These are phyloP conservation scores for Ephestia elutella DNA, from an alignment of 1,140 invertebrate genomes.

Conservation along the genomic window DNA sequence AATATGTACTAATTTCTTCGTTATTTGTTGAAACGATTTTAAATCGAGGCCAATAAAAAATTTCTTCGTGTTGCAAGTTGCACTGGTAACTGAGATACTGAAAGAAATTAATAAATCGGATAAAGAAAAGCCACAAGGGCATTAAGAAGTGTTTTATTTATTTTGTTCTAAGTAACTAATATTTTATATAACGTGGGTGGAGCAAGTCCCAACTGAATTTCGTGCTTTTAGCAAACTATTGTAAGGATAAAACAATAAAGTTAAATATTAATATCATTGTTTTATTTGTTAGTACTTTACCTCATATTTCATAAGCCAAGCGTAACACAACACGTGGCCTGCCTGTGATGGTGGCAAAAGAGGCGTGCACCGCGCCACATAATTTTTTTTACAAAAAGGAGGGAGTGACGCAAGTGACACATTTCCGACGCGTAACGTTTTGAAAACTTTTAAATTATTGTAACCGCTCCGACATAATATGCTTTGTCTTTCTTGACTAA, in stretches of 20 bases:
- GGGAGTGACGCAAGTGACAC: no score
- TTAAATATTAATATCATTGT: conserved; percentile 33
- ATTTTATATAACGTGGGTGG: conserved; percentile 63
- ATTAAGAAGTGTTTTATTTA: conserved; percentile 69
- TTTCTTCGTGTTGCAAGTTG: conserved; percentile 67
- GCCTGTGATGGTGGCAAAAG: no score
- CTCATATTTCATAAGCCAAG: no score
- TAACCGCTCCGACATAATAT: no score
- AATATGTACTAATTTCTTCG: conserved; percentile 16
- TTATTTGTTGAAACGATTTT: conserved; percentile 46
- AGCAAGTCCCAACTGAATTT: conserved; percentile 52
- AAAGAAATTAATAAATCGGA: conserved; percentile 49
- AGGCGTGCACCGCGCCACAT: no score
- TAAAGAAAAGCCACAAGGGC: conserved; percentile 55
- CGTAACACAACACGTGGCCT: no score
- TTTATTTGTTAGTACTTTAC: conserved; percentile 22
- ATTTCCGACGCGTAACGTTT: no score
- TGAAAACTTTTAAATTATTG: no score
- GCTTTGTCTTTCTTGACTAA: no score
- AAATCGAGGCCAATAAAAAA: conserved; percentile 66
- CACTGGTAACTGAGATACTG: conserved; percentile 55
- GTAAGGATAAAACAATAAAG: conserved; percentile 55
- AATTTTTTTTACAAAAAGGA: no score
- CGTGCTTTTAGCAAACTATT: conserved; percentile 56
- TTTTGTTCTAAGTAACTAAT: conserved; percentile 70